Percentiles rank a stretch among this genome's conserved stretches.
Evolutionary conservation across 2,797 vertebrate species (phyloP).

Genomic region (Enteromius treurensis): DNA sequence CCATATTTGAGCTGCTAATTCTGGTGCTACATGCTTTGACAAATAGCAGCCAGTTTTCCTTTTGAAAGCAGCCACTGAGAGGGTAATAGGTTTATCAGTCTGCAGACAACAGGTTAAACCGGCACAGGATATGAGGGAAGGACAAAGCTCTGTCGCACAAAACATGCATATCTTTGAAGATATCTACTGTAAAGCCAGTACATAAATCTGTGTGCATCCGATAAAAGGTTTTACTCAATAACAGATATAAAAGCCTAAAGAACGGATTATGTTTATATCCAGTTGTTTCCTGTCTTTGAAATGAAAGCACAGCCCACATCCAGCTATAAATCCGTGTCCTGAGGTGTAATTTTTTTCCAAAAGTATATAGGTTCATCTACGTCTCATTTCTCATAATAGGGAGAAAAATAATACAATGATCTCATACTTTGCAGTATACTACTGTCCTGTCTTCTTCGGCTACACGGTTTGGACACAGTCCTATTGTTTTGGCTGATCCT

Average conservation of each 20-base stretch:
- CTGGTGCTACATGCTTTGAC: neutral
- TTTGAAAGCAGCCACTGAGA: constrained; percentile 22
- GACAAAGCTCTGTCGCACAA: neutral
- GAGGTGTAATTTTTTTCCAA: neutral
- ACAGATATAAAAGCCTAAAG: neutral
- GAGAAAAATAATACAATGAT: neutral
- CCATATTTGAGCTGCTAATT: neutral
- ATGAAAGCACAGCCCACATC: neutral
- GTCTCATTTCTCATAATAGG: neutral
- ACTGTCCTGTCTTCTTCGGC: neutral
- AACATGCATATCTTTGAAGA: constrained; percentile 1
- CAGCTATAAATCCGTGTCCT: constrained; percentile 6
- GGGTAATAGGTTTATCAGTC: constrained; percentile 27
- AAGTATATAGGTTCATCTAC: neutral
- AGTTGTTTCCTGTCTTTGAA: constrained; percentile 15
- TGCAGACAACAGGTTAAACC: constrained; percentile 26
- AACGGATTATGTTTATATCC: neutral
- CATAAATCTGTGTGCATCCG: neutral
- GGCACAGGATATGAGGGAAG: constrained; percentile 35
- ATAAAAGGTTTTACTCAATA: neutral
- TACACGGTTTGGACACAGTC: neutral
- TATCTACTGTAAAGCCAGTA: neutral
- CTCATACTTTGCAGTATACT: neutral
- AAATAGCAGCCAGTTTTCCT: neutral
- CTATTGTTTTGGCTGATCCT: constrained; percentile 8